A percentile compares a stretch with the other conserved stretches of the same genome.
Conservation (phyloP, 1,140 invertebrate species). For the Drosophila ercepeae region DNA sequence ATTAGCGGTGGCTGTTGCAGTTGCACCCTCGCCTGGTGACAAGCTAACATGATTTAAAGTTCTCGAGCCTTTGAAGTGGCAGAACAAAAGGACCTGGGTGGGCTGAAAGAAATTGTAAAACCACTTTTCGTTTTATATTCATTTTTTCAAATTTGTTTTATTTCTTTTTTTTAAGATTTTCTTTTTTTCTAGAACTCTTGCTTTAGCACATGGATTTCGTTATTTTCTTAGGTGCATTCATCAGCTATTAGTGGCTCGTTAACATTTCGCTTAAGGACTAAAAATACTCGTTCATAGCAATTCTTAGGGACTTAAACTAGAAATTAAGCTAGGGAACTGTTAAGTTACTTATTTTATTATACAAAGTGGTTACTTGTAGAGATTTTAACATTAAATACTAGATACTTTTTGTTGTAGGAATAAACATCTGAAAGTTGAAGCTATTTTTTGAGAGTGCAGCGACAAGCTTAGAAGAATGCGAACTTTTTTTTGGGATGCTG, state of each 20-base stretch:
- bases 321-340: conserved; percentile 64
- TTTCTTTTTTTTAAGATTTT: conserved; percentile 27
- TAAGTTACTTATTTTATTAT: conserved; percentile 75
- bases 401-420: conserved; percentile 26
- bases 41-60: conserved; percentile 68
- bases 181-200: conserved; percentile 34
- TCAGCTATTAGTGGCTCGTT: conserved; percentile 36
- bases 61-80: conserved; percentile 55
- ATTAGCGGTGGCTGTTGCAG: conserved; percentile 49
- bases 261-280: conserved; percentile 62
- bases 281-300: conserved; percentile 70
- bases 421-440: conserved; percentile 30
- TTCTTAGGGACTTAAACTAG: conserved; percentile 49
- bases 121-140: conserved; percentile 7
- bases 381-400: conserved; percentile 1
- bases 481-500: not conserved
- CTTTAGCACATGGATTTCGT: conserved; percentile 66
- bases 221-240: conserved; percentile 40
- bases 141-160: conserved; percentile 30
- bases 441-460: conserved; percentile 19
- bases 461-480: conserved; percentile 6
- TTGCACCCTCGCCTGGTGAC: conserved; percentile 40
- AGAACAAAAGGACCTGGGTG: conserved; percentile 10
- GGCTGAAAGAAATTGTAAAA: not conserved
- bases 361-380: conserved; percentile 5